phyloP scores from a whole-genome alignment of 2,113 vertebrate species.

The Triplophysa rosa region DNA sequence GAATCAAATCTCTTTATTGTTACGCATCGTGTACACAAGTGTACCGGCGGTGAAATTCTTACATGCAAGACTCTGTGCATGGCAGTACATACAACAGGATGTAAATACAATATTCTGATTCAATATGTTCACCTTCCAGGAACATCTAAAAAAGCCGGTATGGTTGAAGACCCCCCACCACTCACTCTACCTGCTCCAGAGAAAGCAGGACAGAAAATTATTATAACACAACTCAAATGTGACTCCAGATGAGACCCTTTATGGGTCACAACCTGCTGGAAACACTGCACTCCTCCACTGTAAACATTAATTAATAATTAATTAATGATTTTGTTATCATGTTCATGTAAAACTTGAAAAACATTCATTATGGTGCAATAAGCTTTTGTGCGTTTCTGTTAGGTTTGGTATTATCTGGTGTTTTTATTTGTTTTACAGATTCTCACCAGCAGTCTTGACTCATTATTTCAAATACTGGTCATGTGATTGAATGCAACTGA shows the following conservation, averaged over 20 bases:
- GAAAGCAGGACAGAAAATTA: slow-evolving; percentile 22
- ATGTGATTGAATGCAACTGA: too few species aligned
- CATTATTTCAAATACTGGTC: too few species aligned
- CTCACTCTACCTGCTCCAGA: slow-evolving; percentile 19
- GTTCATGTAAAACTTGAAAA: neutral
- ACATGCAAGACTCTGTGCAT: too few species aligned
- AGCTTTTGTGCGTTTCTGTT: neutral
- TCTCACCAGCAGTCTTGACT: neutral
- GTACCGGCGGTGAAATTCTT: too few species aligned
- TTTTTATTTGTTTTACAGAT: neutral
- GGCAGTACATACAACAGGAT: too few species aligned
- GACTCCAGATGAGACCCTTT: neutral
- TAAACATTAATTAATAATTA: too few species aligned
- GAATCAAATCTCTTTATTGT: too few species aligned
- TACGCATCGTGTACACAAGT: too few species aligned
- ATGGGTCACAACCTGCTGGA: neutral
- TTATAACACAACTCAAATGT: neutral
- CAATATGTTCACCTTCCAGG: slow-evolving; percentile 55
- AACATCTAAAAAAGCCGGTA: slow-evolving; percentile 66
- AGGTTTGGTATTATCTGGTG: neutral
- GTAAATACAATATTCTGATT: neutral
- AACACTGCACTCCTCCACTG: neutral
- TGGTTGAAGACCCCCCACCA: slow-evolving; percentile 63
- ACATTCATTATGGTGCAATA: neutral
- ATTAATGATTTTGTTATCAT: too few species aligned